Evolutionary conservation across 2,797 vertebrate genomes (phyloP), one percentile per base, ranked within the genome.

Genomic region (Discoglossus pictus): DNA sequence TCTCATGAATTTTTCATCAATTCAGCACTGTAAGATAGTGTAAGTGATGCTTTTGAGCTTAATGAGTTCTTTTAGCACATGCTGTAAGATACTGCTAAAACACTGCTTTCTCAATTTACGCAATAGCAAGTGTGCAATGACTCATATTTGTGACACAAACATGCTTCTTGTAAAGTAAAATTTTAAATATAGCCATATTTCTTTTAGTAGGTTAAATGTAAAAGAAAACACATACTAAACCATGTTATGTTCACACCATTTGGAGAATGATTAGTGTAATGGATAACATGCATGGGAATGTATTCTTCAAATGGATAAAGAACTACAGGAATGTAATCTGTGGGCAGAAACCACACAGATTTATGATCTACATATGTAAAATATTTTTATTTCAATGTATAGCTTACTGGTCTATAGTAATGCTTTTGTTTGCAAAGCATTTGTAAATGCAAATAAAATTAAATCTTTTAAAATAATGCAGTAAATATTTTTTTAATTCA

Each of bases 1-100:
- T 65, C 68, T 71, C 68, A 71, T 71, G 68, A 71, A 71, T 71
- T 64, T 71, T 71, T 71, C 61, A 71, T 71, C 61, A 71, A 51
- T 71, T 71, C 52, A 71, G 61, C 68, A 64, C 53, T 71, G 68
- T 64, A 71, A 63, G 68, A 63, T 64, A 64, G 61, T 71, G 53
- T 71, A 65, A 71, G 68, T 71, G 68, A 71, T 71, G 68, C 61
- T 65, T 71, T 58, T 64, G 61, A 71, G 68, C 68, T 65, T 71
- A 71, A 71, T 71, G 68, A 71, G 68, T 56, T 71, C 68, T 25
- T 71, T 64, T 71, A 64, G 44, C 68, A 71, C 68, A 71, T 64
- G 53, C 61, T 65, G 68, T 59, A 71, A 65, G 61, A 65, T 64
- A 65, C 68, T 59, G 61, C 61, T 59, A 64, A 71, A 71, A 71